Evolutionary conservation across 2,113 vertebrate genomes (phyloP).

Genomic region (Motacilla tschutschensis): DNA sequence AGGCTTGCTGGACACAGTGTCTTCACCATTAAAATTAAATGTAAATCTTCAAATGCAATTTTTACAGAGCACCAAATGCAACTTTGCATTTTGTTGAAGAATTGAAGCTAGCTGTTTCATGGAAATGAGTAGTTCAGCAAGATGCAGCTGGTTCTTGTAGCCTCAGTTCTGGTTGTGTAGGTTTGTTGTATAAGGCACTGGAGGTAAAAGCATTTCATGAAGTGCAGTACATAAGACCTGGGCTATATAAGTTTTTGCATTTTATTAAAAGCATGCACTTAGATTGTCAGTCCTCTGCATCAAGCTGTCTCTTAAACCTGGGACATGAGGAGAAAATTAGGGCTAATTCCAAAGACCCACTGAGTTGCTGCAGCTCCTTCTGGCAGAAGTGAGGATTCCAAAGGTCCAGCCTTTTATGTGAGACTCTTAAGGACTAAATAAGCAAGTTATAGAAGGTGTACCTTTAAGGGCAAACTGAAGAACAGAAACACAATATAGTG

Average conservation of each 20-base stretch:
- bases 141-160: neutral
- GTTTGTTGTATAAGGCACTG: neutral
- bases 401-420: neutral
- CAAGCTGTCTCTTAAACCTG: neutral
- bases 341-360: fast-evolving
- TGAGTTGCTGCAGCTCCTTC: neutral
- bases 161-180: neutral
- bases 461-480: neutral
- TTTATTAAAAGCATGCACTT: neutral
- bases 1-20: neutral
- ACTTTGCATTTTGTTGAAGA: neutral
- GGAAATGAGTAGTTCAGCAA: neutral
- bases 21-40: neutral
- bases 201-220: neutral
- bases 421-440: neutral
- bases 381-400: neutral
- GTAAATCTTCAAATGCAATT: neutral
- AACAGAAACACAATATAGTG: neutral
- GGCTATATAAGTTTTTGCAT: neutral
- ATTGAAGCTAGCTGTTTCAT: neutral
- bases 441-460: neutral
- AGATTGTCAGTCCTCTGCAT: neutral
- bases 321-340: neutral
- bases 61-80: neutral
- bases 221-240: neutral